These are phyloP conservation scores for Odontomyia ornata DNA, from an alignment of 2,888 invertebrate genomes.

Conservation along the genomic window DNA sequence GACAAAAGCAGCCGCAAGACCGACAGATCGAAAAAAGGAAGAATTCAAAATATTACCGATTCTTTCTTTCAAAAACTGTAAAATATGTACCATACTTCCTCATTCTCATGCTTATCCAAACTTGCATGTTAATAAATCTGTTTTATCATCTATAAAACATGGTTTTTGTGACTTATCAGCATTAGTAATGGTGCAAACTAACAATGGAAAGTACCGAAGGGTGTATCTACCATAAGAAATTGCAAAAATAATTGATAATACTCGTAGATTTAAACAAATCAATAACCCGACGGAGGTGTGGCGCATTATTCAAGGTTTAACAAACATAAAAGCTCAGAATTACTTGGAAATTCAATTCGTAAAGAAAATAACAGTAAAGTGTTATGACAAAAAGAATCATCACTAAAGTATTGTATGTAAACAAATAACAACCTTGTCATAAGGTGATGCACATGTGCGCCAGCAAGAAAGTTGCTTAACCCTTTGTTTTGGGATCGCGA, in stretches of 20 bases:
- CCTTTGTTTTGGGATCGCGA: background rate
- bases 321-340: slow-evolving; percentile 3
- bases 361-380: slow-evolving; percentile 10
- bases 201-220: slow-evolving; percentile 4
- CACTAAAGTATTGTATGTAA: background rate
- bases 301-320: slow-evolving; percentile 20
- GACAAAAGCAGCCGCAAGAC: too few species aligned
- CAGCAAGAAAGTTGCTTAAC: background rate
- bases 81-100: background rate
- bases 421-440: background rate
- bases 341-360: slow-evolving; percentile 21
- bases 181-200: background rate
- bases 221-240: background rate
- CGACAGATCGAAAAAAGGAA: too few species aligned
- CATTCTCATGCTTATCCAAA: background rate
- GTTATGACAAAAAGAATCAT: background rate
- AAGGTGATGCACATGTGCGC: background rate
- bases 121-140: too few species aligned
- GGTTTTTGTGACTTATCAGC: background rate
- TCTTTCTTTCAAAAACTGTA: too few species aligned
- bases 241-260: background rate
- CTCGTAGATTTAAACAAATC: background rate
- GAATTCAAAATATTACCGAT: too few species aligned
- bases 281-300: background rate
- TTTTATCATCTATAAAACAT: background rate